Base-by-base conservation (phyloP, 2,113 vertebrate genomes). In the Myocastor coypus region DNA sequence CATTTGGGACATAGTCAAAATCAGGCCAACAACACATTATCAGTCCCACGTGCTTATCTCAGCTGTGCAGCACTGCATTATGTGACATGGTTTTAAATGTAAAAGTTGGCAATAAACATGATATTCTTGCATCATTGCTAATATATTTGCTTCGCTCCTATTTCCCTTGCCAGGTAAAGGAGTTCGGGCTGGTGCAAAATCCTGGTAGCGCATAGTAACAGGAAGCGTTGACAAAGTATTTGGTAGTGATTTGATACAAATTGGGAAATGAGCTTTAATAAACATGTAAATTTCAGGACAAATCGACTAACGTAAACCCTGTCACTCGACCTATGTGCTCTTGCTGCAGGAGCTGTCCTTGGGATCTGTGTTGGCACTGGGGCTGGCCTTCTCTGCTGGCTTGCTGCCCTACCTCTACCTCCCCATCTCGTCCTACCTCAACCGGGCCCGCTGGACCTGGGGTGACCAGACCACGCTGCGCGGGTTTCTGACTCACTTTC, bases 361-460 rank as follows among this genome's bases (percentile, higher is more conserved):
- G 40, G 96, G 96, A 83, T 89, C 57, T 83, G 84, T 99, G 87
- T 42, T 98, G 92, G 98, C 98, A 95, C 97, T 99, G 97, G 98
- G 98, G 88, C 92, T 98, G 81, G 99, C 97, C 97, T 99, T 99
- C 96, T 96, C 98, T 59, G 94, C 98, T 84, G 99, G 99, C 42
- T 98, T 99, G 86, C 97, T 99, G 97, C 99, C 99, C 30, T 99
- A 99, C 97, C 84, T 99, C 96, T 99, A 99, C 98, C 98, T 99
- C 94, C 99, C 99, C 11, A 83, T 99, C 85, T 99, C 99, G 0
- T 99, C 99, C 97, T 99, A 98, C 98, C 96, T 99, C 97, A 99
- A 96, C 97, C 98, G 81, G 57, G 99, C 99, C 64, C 99, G 99
- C 80, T 99, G 99, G 99, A 99, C 99, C 96, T 99, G 99, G 99